Conservation (phyloP, 2,113 vertebrate genomes). For the Zapus hudsonius region DNA sequence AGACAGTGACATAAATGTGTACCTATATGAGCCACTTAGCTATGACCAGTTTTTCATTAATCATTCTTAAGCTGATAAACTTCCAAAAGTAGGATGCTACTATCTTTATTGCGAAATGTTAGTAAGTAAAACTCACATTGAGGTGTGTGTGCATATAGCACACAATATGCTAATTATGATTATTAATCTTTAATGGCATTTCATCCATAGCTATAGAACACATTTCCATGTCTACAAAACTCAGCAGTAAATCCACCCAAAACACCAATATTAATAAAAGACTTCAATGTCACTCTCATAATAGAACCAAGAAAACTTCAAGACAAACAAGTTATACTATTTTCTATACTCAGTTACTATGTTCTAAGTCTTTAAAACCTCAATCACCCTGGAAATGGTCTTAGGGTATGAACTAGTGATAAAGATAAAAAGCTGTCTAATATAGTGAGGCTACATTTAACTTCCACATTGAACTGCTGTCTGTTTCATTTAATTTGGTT, state of each 20-base stretch:
- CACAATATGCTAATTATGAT: conserved; percentile 24
- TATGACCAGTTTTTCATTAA: background rate
- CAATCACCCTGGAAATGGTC: conserved; percentile 8
- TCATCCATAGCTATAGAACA: conserved; percentile 12
- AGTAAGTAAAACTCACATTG: conserved; percentile 17
- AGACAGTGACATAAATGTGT: background rate
- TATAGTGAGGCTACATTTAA: background rate
- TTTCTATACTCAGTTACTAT: conserved; percentile 8
- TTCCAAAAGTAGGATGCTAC: background rate
- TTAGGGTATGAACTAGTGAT: background rate
- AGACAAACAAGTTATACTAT: conserved; percentile 1
- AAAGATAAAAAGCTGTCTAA: background rate
- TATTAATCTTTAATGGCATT: conserved; percentile 30
- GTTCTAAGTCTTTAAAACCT: background rate
- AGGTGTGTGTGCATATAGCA: too few relatives aligned
- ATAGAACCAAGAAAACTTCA: conserved; percentile 16
- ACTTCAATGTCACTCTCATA: background rate
- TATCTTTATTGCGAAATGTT: conserved; percentile 47
- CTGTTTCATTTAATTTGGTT: too few relatives aligned
- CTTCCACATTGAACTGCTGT: too few relatives aligned
- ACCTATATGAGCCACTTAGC: conserved; percentile 16
- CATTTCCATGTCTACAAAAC: conserved; percentile 1
- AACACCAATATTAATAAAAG: conserved; percentile 30
- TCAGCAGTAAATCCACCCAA: background rate
- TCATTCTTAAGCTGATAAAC: background rate